Conservation (phyloP, 2,888 invertebrate genomes). For the Drosophila greeni region DNA sequence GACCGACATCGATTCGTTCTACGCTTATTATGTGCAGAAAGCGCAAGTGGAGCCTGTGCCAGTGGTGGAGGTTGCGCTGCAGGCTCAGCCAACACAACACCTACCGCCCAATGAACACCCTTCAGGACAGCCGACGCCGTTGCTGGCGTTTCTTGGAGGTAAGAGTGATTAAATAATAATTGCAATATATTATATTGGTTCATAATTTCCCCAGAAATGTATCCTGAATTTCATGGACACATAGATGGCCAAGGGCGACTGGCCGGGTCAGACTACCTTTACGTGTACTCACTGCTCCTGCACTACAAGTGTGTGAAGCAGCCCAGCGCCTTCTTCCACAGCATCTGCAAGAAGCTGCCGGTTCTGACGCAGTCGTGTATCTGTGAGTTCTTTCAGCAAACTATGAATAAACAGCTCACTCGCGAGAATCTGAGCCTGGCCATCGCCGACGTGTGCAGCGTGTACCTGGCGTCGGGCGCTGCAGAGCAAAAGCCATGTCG, state of each 20-base stretch:
- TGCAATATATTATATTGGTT: too few relatives aligned
- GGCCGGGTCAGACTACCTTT: constrained; percentile 71
- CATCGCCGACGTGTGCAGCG: constrained; percentile 54
- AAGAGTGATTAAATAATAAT: neutral
- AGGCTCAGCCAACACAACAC: constrained; percentile 12
- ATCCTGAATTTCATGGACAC: constrained; percentile 68
- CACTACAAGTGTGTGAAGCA: constrained; percentile 76
- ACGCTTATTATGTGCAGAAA: constrained; percentile 51
- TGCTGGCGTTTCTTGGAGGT: constrained; percentile 72
- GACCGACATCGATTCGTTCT: constrained; percentile 75
- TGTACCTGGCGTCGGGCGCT: neutral
- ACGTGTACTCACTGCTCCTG: constrained; percentile 75
- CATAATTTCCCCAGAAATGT: constrained; percentile 36
- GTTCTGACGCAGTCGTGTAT: constrained; percentile 68
- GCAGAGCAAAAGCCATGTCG: neutral
- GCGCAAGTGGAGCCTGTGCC: constrained; percentile 18
- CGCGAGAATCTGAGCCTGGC: constrained; percentile 64
- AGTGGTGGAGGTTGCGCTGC: constrained; percentile 12
- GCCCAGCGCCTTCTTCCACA: constrained; percentile 71
- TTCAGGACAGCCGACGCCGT: neutral
- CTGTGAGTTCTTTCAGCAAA: constrained; percentile 68
- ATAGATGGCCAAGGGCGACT: constrained; percentile 63
- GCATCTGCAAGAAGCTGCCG: constrained; percentile 71
- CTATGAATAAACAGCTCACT: constrained; percentile 58
- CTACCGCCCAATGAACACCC: neutral